Conservation (phyloP, 2,888 invertebrate species). For the Eupithecia tripunctaria region DNA sequence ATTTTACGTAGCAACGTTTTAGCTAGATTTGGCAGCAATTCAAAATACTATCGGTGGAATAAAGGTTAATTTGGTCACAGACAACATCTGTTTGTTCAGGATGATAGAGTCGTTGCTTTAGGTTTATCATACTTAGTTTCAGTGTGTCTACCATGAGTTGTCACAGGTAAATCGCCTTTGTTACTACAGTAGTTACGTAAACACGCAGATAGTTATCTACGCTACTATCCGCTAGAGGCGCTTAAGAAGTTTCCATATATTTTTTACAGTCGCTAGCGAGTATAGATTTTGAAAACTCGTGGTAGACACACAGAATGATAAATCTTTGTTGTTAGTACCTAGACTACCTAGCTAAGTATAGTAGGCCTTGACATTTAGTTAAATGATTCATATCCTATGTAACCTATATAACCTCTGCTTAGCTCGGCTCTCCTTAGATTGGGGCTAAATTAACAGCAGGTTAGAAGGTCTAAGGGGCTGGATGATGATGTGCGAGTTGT, state of each 20-base stretch:
- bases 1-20: neutral
- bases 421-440: neutral
- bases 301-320: too few relatives aligned
- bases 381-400: neutral
- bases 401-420: too few relatives aligned
- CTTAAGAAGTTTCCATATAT: too few relatives aligned
- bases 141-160: too few relatives aligned
- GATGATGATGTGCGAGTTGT: neutral
- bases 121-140: neutral
- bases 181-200: too few relatives aligned
- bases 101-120: neutral
- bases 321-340: neutral
- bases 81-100: neutral
- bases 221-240: too few relatives aligned
- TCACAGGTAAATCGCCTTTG: too few relatives aligned
- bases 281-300: too few relatives aligned
- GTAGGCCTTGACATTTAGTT: constrained; percentile 3
- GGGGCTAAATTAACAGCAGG: too few relatives aligned
- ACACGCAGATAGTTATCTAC: too few relatives aligned
- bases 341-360: neutral
- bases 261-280: too few relatives aligned
- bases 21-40: constrained; percentile 8
- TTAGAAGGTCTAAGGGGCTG: neutral
- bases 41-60: constrained; percentile 8
- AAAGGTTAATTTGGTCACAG: constrained; percentile 8